Evolutionary conservation across 2,888 invertebrate genomes (phyloP).

Genomic region (Branchellion lobata): DNA sequence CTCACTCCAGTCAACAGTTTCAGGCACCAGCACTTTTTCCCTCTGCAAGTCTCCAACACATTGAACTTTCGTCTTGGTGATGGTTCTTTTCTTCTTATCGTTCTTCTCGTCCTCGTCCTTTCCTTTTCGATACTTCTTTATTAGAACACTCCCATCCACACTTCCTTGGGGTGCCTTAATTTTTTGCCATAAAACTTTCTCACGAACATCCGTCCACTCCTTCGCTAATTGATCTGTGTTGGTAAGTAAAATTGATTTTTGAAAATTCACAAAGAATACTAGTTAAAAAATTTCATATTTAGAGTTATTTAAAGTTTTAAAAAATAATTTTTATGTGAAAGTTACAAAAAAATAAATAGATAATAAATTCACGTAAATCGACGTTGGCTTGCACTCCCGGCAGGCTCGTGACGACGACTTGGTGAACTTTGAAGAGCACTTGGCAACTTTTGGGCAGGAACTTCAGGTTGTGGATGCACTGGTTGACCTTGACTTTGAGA

Average conservation of each 20-base stretch:
- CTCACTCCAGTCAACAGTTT: background rate
- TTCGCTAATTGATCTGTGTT: background rate
- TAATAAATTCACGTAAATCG: background rate
- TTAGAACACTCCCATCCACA: background rate
- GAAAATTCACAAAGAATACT: no score
- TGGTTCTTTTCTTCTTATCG: background rate
- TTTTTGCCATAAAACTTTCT: background rate
- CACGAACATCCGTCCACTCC: background rate
- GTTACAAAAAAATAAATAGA: no score
- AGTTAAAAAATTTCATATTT: no score
- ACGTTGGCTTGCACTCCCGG: background rate
- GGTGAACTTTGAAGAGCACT: background rate
- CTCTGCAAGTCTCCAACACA: background rate
- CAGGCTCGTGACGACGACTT: background rate
- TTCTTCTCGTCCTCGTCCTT: background rate
- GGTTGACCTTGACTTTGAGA: background rate
- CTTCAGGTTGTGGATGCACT: background rate
- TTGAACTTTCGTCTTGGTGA: background rate
- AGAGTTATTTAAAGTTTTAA: no score
- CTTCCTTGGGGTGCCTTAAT: background rate
- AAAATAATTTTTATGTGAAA: no score
- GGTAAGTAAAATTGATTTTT: no score
- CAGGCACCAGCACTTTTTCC: background rate
- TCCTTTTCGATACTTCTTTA: background rate
- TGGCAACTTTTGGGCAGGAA: background rate